Evolutionary conservation across 2,888 invertebrate genomes (phyloP).

Genomic region (Sesia apiformis): DNA sequence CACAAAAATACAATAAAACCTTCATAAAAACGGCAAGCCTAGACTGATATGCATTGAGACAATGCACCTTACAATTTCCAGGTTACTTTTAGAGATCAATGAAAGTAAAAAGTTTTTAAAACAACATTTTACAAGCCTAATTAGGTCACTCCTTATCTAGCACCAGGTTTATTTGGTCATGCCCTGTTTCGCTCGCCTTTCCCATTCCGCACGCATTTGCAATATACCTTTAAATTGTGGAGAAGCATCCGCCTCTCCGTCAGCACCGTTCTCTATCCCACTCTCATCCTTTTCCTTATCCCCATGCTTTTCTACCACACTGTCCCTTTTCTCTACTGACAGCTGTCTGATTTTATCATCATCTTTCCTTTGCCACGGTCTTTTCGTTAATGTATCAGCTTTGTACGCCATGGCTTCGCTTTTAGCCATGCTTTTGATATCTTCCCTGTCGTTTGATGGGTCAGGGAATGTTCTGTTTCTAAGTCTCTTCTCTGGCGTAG

Average conservation of each 20-base stretch:
- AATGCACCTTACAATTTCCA: background rate
- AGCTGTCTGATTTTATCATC: slow-evolving; percentile 43
- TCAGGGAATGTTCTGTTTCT: slow-evolving; percentile 69
- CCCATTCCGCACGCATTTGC: slow-evolving; percentile 85
- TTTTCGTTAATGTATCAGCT: slow-evolving; percentile 59
- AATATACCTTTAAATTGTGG: slow-evolving; percentile 82
- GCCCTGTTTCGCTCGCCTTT: slow-evolving; percentile 82
- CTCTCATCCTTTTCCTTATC: slow-evolving; percentile 42
- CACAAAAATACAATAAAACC: background rate
- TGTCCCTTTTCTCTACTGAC: slow-evolving; percentile 48
- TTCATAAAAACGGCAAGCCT: background rate
- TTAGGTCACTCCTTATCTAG: slow-evolving; percentile 16
- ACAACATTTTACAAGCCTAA: background rate
- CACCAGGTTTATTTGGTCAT: slow-evolving; percentile 68
- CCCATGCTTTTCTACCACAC: slow-evolving; percentile 58
- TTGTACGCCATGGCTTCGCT: slow-evolving; percentile 54
- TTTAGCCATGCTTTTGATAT: slow-evolving; percentile 56
- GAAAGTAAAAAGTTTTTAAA: background rate
- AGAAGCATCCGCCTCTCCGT: slow-evolving; percentile 51
- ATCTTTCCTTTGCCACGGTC: slow-evolving; percentile 56
- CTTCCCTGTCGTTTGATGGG: slow-evolving; percentile 62
- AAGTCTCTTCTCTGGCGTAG: slow-evolving; percentile 64
- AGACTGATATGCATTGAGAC: background rate
- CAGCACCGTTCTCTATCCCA: slow-evolving; percentile 37
- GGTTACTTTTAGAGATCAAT: background rate